Percentiles rank a stretch among this genome's conserved stretches.
These are phyloP conservation scores for Burhinus bistriatus DNA, from an alignment of 2,113 vertebrate genomes.

Conservation along the genomic window DNA sequence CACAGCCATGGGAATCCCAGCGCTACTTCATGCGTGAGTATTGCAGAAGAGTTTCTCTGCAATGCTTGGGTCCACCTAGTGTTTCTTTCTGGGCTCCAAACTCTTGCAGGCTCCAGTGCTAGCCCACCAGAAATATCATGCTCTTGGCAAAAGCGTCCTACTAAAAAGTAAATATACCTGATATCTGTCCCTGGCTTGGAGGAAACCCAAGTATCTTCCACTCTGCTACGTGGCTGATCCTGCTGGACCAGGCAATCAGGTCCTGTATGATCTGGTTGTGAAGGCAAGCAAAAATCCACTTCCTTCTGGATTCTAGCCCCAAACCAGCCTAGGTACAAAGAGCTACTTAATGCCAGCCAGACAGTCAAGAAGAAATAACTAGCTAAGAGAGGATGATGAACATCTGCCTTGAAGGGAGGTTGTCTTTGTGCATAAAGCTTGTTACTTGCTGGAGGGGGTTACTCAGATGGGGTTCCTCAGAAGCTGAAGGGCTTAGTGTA, in stretches of 20 bases:
- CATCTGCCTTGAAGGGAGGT: not conserved
- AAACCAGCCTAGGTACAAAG: not conserved
- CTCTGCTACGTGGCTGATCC: not conserved
- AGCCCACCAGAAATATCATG: not conserved
- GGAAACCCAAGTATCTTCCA: not conserved
- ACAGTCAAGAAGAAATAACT: not conserved
- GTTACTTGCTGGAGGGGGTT: not conserved
- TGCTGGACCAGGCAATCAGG: not conserved
- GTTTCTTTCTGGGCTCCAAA: not conserved
- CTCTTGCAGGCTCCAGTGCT: not conserved
- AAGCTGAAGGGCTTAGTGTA: not conserved
- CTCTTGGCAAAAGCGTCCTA: not conserved
- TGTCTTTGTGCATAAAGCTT: not conserved
- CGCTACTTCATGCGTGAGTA: not conserved
- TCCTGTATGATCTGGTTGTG: not conserved
- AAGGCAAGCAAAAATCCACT: not conserved
- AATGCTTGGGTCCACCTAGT: conserved; percentile 34
- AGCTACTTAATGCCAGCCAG: not conserved
- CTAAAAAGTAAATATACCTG: not conserved
- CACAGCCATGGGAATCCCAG: not conserved
- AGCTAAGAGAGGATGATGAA: not conserved
- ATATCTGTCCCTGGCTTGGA: not conserved
- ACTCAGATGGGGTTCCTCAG: not conserved
- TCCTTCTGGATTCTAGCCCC: not conserved
- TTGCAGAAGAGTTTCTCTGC: not conserved